A percentile compares a stretch with the other conserved stretches of the same genome.
phyloP scores from a whole-genome alignment of 53 echinoderm and acorn worm genomes.

The Temnopleurus reevesii region DNA sequence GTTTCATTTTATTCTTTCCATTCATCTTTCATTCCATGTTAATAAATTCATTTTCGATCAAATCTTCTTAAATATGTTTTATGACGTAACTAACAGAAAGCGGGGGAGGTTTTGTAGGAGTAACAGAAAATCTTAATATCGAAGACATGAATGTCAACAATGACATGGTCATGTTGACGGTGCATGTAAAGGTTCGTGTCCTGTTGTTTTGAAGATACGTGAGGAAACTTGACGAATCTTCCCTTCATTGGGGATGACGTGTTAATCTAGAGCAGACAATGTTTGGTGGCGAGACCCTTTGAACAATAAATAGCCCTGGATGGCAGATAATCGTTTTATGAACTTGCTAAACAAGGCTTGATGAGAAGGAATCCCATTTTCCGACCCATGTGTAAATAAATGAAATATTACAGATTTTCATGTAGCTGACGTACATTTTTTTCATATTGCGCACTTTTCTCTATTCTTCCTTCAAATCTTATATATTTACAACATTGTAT shows the following conservation, averaged over 20 bases:
- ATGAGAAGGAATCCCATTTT: background rate
- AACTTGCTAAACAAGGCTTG: background rate
- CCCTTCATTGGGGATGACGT: background rate
- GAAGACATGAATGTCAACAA: constrained; percentile 11
- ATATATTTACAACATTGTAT: too few relatives aligned
- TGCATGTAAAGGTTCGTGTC: background rate
- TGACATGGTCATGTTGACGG: constrained; percentile 29
- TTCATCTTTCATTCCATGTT: background rate
- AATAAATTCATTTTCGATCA: background rate
- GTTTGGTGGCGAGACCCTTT: background rate
- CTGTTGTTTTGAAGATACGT: background rate
- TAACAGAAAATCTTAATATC: background rate
- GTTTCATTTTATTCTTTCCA: too few relatives aligned
- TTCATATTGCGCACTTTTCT: too few relatives aligned
- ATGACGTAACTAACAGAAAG: background rate
- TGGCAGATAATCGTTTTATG: constrained; percentile 18
- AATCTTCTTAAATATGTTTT: background rate
- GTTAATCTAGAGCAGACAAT: constrained; percentile 5
- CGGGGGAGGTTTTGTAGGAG: background rate
- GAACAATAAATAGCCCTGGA: background rate
- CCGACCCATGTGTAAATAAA: too few relatives aligned
- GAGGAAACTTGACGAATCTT: background rate
- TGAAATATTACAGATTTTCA: too few relatives aligned
- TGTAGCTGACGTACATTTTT: too few relatives aligned
- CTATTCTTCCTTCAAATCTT: too few relatives aligned